Percentiles rank a stretch among this genome's conserved stretches.
phyloP scores from a whole-genome alignment of 35 echinoderm and acorn worm genomes.

The Holothuria glaberrima region DNA sequence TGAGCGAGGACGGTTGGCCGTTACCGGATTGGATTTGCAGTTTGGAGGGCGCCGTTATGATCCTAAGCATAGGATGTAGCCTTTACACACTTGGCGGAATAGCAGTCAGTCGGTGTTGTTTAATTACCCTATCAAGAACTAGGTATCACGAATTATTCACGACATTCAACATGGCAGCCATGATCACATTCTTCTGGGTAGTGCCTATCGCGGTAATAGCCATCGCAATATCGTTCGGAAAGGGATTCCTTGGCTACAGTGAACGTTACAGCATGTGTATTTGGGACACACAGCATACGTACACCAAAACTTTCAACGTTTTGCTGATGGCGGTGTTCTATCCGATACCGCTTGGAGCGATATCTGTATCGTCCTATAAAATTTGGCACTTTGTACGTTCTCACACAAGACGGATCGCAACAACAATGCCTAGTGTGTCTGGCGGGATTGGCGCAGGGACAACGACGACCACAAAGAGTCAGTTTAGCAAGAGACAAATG shows the following conservation, averaged over 20 bases:
- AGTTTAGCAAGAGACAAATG: constrained; percentile 77
- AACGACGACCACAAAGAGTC: constrained; percentile 14
- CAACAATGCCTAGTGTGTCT: constrained; percentile 42
- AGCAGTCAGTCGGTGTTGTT: constrained; percentile 68
- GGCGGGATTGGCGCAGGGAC: constrained; percentile 15
- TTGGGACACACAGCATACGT: constrained; percentile 70
- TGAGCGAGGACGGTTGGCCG: constrained; percentile 76
- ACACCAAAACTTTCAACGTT: constrained; percentile 64
- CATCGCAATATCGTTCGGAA: constrained; percentile 59
- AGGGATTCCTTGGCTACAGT: constrained; percentile 75
- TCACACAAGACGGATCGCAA: constrained; percentile 64
- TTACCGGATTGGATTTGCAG: constrained; percentile 77
- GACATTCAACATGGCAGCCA: constrained; percentile 17
- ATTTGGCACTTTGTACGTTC: constrained; percentile 70
- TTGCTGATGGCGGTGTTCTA: constrained; percentile 66
- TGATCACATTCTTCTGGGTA: constrained; percentile 64
- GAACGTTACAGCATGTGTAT: constrained; percentile 76
- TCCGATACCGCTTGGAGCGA: constrained; percentile 72
- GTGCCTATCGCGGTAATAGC: constrained; percentile 64
- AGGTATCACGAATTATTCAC: constrained; percentile 67
- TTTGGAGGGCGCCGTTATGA: constrained; percentile 51
- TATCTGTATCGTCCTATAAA: constrained; percentile 58
- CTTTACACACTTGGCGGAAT: constrained; percentile 80
- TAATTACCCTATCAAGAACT: constrained; percentile 66
- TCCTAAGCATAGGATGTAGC: constrained; percentile 71